Base-by-base conservation (phyloP, 2,888 invertebrate genomes). In the Tipula confusa region DNA sequence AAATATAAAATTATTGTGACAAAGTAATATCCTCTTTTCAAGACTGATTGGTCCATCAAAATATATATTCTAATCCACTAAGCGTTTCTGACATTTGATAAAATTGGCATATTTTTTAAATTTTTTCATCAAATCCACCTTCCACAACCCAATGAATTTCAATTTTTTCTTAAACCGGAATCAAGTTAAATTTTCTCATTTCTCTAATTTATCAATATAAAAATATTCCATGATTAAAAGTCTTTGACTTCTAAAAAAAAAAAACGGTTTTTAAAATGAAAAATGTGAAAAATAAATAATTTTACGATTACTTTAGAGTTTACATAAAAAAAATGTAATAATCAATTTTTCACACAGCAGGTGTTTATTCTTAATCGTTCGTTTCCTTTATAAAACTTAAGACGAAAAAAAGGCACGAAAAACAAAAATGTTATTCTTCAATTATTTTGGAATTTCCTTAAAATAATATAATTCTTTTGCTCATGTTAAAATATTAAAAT, bases 271-370 rank as follows among this genome's bases (percentile, higher is more conserved):
- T n/a, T n/a, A n/a, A 24, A 43, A 64, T 64, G 64, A 64, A 64
- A 64, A 64, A 64, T 64, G 2, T 11, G 64, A 64, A 64, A 84
- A 64, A 33, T 36, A 84, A 84, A 43, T 81, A 84, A 84, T 82
- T 64, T 82, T 80, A 79, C 33, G 80, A 80, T 29, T 80, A 36
- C 36, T 79, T n/a, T n/a, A n/a, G n/a, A n/a, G n/a, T n/a, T n/a
- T n/a, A 15, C 15, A 24, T 24, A 82, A 82, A 36, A 82, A 33
- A 82, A 11, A n/a, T n/a, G n/a, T 18, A 28, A 79, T 24, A 82
- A 82, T 82, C 82, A 82, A 82, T 82, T 82, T 82, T 82, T 82
- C 82, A 82, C 82, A 82, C 82, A 82, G 82, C 82, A 82, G 82
- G 82, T 82, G 82, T 82, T 82, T 33, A 82, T 3, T 82, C 82